phyloP scores from a whole-genome alignment of 2,888 invertebrate species.

The Sturmia bella region DNA sequence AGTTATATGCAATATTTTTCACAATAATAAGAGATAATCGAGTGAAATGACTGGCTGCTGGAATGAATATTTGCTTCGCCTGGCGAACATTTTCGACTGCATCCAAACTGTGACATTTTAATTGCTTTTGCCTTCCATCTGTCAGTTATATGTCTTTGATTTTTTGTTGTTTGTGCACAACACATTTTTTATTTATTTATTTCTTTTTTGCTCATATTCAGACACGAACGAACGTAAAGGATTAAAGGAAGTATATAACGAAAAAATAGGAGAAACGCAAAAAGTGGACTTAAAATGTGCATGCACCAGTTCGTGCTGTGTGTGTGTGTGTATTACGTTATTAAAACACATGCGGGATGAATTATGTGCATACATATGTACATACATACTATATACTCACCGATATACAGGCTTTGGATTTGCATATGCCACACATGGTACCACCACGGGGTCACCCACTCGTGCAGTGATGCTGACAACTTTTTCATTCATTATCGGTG shows the following conservation, averaged over 20 bases:
- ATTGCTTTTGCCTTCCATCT: constrained; percentile 41
- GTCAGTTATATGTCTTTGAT: constrained; percentile 11
- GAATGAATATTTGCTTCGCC: constrained; percentile 3
- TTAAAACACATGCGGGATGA: no score
- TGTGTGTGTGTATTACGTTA: background rate
- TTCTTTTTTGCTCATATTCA: constrained; percentile 23
- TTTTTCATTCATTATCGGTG: constrained; percentile 84
- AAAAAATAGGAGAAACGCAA: constrained; percentile 26
- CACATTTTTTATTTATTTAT: constrained; percentile 46
- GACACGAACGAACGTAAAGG: constrained; percentile 42
- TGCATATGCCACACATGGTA: constrained; percentile 85
- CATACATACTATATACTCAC: constrained; percentile 79
- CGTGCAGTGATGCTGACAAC: constrained; percentile 82
- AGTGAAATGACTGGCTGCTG: background rate
- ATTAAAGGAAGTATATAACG: constrained; percentile 31
- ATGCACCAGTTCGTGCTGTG: background rate
- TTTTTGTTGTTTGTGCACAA: background rate
- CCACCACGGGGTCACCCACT: constrained; percentile 83
- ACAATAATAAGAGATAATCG: background rate
- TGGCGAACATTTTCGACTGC: background rate
- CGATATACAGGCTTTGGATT: constrained; percentile 84
- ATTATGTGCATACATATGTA: background rate
- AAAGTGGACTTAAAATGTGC: constrained; percentile 18
- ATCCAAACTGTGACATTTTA: constrained; percentile 34
- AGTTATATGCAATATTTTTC: no score